A percentile compares a stretch with the other conserved stretches of the same genome.
Conservation (phyloP, 1,140 invertebrate genomes). For the Drosophila pectinifera region DNA sequence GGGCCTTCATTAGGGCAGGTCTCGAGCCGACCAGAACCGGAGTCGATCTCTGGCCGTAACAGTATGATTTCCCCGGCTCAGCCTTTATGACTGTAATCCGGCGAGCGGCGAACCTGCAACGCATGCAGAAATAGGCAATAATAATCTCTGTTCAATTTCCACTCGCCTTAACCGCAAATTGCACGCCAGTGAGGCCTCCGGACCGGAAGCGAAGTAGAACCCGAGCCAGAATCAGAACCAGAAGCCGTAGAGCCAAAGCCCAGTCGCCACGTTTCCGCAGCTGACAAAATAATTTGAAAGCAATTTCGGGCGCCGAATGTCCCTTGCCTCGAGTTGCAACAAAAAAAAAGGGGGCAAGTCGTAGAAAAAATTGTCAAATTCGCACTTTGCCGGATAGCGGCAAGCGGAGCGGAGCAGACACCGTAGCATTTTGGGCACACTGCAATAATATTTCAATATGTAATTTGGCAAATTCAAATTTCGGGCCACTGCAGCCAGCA, state of each 20-base stretch:
- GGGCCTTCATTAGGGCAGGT: slow-evolving; percentile 55
- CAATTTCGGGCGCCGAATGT: slow-evolving; percentile 73
- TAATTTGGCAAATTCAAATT: slow-evolving; percentile 80
- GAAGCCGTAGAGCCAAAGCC: not conserved
- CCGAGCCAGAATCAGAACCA: slow-evolving; percentile 1
- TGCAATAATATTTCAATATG: slow-evolving; percentile 84
- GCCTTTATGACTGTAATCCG: slow-evolving; percentile 67
- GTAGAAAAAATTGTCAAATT: slow-evolving; percentile 71
- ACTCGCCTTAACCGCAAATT: slow-evolving; percentile 67
- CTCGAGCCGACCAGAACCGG: not conserved
- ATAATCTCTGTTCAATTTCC: slow-evolving; percentile 78
- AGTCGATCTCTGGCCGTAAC: slow-evolving; percentile 2
- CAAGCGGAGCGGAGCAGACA: slow-evolving; percentile 1
- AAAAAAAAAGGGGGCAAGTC: slow-evolving; percentile 17
- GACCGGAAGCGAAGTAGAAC: slow-evolving; percentile 48
- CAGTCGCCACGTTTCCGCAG: slow-evolving; percentile 56
- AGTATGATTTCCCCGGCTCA: slow-evolving; percentile 56
- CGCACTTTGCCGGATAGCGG: slow-evolving; percentile 60
- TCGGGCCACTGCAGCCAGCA: slow-evolving; percentile 57
- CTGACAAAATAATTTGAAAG: slow-evolving; percentile 83
- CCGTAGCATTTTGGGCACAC: slow-evolving; percentile 66
- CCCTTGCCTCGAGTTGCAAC: slow-evolving; percentile 33
- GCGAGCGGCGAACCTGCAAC: slow-evolving; percentile 49
- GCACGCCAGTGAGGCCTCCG: slow-evolving; percentile 58
- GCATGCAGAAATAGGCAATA: slow-evolving; percentile 79